phyloP scores from a whole-genome alignment of 2,113 vertebrate genomes.

The Fukomys damarensis region DNA sequence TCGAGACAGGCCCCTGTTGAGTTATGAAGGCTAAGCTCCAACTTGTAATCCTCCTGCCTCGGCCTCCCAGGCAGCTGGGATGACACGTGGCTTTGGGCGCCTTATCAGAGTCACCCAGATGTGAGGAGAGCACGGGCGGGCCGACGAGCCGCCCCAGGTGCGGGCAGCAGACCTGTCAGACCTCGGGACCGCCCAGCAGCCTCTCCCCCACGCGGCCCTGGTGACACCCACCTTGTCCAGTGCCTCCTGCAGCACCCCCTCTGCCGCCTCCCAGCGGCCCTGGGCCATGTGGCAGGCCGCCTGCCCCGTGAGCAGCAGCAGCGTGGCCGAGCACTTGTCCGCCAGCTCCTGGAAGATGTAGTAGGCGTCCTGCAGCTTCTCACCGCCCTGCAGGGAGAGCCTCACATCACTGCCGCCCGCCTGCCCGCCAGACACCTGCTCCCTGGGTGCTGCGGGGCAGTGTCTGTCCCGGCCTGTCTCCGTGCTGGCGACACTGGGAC shows the following conservation, averaged over 20 bases:
- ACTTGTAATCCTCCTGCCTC: not conserved
- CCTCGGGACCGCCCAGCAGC: too few species aligned
- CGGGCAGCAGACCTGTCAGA: not conserved
- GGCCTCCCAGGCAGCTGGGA: not conserved
- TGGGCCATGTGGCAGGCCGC: constrained; percentile 95
- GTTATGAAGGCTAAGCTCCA: not conserved
- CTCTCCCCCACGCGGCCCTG: not conserved
- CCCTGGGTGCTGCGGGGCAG: too few species aligned
- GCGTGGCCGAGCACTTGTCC: constrained; percentile 94
- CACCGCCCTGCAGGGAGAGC: constrained; percentile 90
- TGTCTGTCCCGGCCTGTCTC: not conserved
- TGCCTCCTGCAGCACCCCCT: constrained; percentile 93
- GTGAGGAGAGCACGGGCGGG: rapidly evolving
- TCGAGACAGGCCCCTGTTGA: not conserved
- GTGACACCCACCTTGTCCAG: constrained; percentile 89
- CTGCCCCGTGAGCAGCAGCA: constrained; percentile 95
- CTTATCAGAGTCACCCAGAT: not conserved
- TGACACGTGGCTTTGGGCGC: not conserved
- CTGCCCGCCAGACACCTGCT: too few species aligned
- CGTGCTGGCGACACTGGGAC: not conserved
- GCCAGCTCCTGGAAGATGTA: constrained; percentile 99
- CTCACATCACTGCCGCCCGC: not conserved
- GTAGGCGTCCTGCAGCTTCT: constrained; percentile 97
- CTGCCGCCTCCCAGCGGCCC: constrained; percentile 96
- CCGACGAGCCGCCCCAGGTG: not conserved